Conservation (phyloP, 2,888 invertebrate genomes). For the Kryphioiulus occultus region DNA sequence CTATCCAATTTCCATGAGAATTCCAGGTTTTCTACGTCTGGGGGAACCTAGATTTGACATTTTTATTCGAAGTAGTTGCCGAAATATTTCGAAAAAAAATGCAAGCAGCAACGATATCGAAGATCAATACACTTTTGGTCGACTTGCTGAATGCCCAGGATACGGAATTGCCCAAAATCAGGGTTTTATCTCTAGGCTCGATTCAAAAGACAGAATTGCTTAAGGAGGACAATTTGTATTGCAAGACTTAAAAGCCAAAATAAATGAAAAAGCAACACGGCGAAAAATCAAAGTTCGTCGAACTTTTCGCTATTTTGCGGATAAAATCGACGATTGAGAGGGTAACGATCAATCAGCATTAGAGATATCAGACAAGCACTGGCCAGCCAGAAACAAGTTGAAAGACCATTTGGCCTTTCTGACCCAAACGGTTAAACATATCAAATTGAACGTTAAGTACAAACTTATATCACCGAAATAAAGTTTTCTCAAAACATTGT, state of each 20-base stretch:
- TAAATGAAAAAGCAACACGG: background rate
- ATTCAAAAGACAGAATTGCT: background rate
- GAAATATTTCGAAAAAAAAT: too few relatives aligned
- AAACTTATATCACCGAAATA: background rate
- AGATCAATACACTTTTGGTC: too few relatives aligned
- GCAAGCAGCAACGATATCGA: too few relatives aligned
- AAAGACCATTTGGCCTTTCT: background rate
- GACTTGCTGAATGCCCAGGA: background rate
- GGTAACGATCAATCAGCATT: background rate
- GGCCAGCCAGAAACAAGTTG: background rate
- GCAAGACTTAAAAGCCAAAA: background rate
- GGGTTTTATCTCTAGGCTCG: background rate
- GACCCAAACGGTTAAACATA: background rate
- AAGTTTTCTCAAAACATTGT: background rate
- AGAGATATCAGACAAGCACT: background rate
- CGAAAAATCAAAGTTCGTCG: conserved; percentile 5
- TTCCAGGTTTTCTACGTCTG: too few relatives aligned
- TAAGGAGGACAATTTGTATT: background rate
- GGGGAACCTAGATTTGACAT: too few relatives aligned
- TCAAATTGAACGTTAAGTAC: background rate
- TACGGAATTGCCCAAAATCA: background rate
- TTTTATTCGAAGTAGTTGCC: too few relatives aligned
- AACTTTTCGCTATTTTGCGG: background rate
- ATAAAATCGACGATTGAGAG: background rate
- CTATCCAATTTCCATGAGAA: too few relatives aligned